Base-by-base conservation (phyloP, 2,113 vertebrate species). In the Micronycteris hirsuta region DNA sequence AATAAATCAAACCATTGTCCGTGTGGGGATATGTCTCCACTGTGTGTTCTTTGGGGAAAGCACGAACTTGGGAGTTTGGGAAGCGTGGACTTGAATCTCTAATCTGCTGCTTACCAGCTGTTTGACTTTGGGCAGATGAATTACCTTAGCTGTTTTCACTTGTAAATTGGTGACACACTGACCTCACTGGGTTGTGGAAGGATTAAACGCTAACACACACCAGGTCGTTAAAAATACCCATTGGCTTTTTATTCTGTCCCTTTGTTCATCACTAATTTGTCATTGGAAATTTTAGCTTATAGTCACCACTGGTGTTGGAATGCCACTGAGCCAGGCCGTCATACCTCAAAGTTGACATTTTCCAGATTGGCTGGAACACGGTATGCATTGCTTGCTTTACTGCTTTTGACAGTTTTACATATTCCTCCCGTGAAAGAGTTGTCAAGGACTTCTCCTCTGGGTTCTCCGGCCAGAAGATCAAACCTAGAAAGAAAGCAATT, bases 301-400 rank as follows among this genome's bases (percentile, higher is more conserved):
- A 41, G 58, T 71, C 31, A 54, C 4, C 17, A 28, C 9, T 61
- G 26, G 12, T 11, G 0, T 17, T 82, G 63, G 19, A 22, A 28
- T 26, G n/a, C 45, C 3, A 6, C 33, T 31, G 22, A 5, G 28
- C 73, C 20, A 47, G 17, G 28, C 9, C 3, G 7, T 67, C 82
- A 68, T 98, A 99, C 99, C 99, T 99, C 98, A 52, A 99, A 99
- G 56, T 97, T 98, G 95, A 99, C 98, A 91, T 45, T 97, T 86
- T 99, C 98, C 65, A 99, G 97, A 96, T 99, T 99, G 0, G 97
- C 98, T 2, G 99, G 98, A 43, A 99, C 28, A 6, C 99, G 98
- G 41, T 99, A 99, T 0, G 81, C 97, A 76, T 98, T 99, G 31
- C 98, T 97, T 0, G 98, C 98, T 41, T 93, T 97, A 0, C 76